These are phyloP conservation scores for Brachylomia viminalis DNA, from an alignment of 2,888 invertebrate genomes.

Conservation along the genomic window DNA sequence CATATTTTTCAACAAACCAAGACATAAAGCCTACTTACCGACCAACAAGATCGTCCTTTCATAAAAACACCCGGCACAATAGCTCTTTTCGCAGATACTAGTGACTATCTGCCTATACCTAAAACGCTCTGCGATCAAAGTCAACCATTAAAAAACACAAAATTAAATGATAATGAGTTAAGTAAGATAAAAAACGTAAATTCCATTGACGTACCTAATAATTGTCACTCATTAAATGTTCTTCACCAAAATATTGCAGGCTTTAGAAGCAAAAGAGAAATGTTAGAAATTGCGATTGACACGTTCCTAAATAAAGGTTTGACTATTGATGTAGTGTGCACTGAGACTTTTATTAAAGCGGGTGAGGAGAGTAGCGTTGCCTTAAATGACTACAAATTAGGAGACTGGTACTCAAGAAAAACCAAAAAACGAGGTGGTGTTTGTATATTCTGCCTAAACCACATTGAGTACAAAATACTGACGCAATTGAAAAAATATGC, in stretches of 20 bases:
- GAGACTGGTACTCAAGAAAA: constrained; percentile 3
- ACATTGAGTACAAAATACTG: constrained; percentile 9
- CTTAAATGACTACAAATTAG: constrained; percentile 2
- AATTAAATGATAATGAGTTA: not conserved
- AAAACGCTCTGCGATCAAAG: not conserved
- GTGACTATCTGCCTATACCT: not conserved
- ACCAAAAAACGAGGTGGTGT: constrained; percentile 4
- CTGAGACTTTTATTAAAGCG: constrained; percentile 1
- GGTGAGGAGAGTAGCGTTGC: not conserved
- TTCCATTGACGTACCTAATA: not conserved
- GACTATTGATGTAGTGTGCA: not conserved
- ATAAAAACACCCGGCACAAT: too few relatives aligned
- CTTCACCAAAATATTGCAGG: constrained; percentile 2
- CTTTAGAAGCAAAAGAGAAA: constrained; percentile 5
- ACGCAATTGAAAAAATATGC: not conserved
- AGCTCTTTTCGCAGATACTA: constrained; percentile 3
- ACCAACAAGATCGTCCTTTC: too few relatives aligned
- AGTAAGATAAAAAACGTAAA: not conserved
- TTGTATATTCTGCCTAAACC: not conserved
- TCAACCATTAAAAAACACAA: not conserved
- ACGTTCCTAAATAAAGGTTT: not conserved
- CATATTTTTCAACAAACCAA: too few relatives aligned
- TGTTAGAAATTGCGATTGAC: not conserved
- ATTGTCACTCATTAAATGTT: too few relatives aligned
- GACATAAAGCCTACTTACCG: too few relatives aligned